Conservation (phyloP, 64 coral and sea anemone species). For the Pachyseris speciosa region DNA sequence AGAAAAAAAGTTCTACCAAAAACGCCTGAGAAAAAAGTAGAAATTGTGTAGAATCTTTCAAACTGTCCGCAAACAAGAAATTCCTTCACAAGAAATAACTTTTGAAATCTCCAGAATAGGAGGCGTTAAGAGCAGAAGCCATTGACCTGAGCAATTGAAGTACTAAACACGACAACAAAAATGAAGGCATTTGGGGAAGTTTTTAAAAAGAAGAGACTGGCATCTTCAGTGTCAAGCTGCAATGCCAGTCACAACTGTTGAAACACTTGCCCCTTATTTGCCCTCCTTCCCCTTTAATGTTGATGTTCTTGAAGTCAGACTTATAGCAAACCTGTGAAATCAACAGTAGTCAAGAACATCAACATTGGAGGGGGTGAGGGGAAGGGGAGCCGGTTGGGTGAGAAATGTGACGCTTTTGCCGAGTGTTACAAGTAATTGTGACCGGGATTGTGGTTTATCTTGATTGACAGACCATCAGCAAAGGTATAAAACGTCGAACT, state of each 20-base stretch:
- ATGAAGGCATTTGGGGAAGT: slow-evolving; percentile 34
- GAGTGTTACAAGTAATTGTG: too few species aligned
- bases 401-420: too few species aligned
- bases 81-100: slow-evolving; percentile 38
- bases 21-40: slow-evolving; percentile 41
- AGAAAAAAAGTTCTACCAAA: not conserved
- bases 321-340: too few species aligned
- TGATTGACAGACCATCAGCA: slow-evolving; percentile 25
- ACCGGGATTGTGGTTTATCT: slow-evolving; percentile 49
- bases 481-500: slow-evolving; percentile 38
- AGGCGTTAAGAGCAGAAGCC: slow-evolving; percentile 13
- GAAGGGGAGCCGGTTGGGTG: too few species aligned
- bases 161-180: slow-evolving; percentile 28
- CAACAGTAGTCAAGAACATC: too few species aligned
- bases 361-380: too few species aligned
- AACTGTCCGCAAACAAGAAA: slow-evolving; percentile 37
- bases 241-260: too few species aligned
- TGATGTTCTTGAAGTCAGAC: too few species aligned
- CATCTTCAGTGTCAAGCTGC: slow-evolving; percentile 38
- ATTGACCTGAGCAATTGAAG: slow-evolving; percentile 9
- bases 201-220: slow-evolving; percentile 39
- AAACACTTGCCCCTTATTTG: too few species aligned
- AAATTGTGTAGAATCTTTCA: slow-evolving; percentile 28
- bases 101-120: slow-evolving; percentile 63
- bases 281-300: too few species aligned